Base-by-base conservation (phyloP, 2,113 vertebrate genomes). In the Microcebus jonahi region DNA sequence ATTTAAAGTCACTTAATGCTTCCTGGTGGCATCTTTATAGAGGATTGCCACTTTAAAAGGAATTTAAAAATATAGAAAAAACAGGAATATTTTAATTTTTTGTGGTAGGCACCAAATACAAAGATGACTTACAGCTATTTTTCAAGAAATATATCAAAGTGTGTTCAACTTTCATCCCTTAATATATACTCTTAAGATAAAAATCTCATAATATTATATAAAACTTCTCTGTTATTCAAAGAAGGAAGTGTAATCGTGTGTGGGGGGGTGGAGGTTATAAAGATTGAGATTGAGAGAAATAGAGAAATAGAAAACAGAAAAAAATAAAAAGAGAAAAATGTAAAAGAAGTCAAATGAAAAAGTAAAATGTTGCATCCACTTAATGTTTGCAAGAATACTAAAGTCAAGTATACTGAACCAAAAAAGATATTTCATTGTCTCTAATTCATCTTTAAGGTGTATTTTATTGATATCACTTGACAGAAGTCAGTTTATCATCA, bases 1-100 rank as follows among this genome's bases (percentile, higher is more conserved):
- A 97, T 98, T 97, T 97, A 98, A 96, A 89, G 95, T 90, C 50
- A 97, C 13, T 97, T 97, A 97, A 70, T 65, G 57, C n/a, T 88
- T 97, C 39, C 75, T 97, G 82, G 97, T 45, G 25, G 20, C 80
- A 94, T 93, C 65, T 96, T 98, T 97, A 59, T 61, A 98, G 91
- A 96, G 61, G 31, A 77, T 57, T 94, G 39, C 8, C 94, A 61
- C 39, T 96, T 98, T 97, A 96, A 98, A 94, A 95, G 34, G 85
- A 97, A 95, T 81, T 91, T 65, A 13, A 31, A 97, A 96, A 97
- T 79, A 0, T 10, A 67, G 21, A 71, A 94, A 95, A 93, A 75
- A 0, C 5, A 57, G 21, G 42, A 85, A 76, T 86, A 96, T 97
- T 98, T 97, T 98, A 98, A 97, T 97, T 73, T 88, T 92, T 34